Percentiles rank a stretch among this genome's conserved stretches.
Evolutionary conservation across 2,888 invertebrate genomes (phyloP).

Genomic region (Idaea straminata): DNA sequence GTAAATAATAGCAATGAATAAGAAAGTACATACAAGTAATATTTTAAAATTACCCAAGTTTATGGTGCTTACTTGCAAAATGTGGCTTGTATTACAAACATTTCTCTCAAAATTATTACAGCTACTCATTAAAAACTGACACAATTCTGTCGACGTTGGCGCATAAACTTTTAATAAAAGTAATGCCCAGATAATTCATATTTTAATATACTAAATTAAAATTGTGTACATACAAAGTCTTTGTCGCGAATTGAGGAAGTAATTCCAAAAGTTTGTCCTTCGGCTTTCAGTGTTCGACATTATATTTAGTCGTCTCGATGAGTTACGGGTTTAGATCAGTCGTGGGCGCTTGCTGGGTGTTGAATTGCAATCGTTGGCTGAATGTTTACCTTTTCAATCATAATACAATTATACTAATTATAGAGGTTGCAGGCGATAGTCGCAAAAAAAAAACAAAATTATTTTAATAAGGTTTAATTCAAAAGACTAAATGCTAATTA

Average conservation of each 20-base stretch:
- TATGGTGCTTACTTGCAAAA: background rate
- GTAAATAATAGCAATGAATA: background rate
- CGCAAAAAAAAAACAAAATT: too few species aligned
- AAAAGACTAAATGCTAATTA: too few species aligned
- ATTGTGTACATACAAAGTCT: slow-evolving; percentile 42
- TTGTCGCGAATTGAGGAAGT: slow-evolving; percentile 57
- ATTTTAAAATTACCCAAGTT: background rate
- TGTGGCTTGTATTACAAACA: background rate
- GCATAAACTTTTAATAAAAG: background rate
- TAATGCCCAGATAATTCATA: background rate
- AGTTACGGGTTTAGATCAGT: slow-evolving; percentile 5
- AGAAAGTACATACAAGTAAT: background rate
- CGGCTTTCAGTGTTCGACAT: slow-evolving; percentile 45
- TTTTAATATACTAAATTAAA: background rate
- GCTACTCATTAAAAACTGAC: background rate
- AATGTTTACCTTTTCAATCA: background rate
- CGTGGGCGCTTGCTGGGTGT: background rate
- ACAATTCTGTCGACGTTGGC: background rate
- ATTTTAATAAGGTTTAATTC: too few species aligned
- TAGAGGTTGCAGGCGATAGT: too few species aligned
- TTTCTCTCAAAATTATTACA: background rate
- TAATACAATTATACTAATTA: too few species aligned
- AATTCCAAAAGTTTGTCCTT: slow-evolving; percentile 54
- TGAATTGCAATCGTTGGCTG: background rate
- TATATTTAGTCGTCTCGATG: slow-evolving; percentile 39